A percentile compares a stretch with the other conserved stretches of the same genome.
These are phyloP conservation scores for Linnaemya tessellans DNA, from an alignment of 2,888 invertebrate species.

Conservation along the genomic window DNA sequence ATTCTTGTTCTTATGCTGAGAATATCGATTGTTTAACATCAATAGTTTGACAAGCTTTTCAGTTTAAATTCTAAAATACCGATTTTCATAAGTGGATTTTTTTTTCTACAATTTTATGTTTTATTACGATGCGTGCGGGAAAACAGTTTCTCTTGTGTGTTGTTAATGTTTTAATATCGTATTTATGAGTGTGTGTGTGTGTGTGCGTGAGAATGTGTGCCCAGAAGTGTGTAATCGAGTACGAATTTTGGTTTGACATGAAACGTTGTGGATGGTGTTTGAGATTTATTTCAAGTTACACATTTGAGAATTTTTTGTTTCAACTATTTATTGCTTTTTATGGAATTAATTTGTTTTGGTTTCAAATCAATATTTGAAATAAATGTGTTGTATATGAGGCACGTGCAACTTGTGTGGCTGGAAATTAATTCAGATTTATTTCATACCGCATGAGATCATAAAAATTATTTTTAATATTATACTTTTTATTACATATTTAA, in stretches of 20 bases:
- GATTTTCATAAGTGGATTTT: slow-evolving; percentile 17
- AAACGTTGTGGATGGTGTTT: neutral
- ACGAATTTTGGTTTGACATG: neutral
- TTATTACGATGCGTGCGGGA: neutral
- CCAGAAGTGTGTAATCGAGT: too few relatives aligned
- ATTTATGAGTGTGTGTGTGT: neutral
- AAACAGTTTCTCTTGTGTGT: neutral
- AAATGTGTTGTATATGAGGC: neutral
- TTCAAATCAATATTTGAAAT: neutral
- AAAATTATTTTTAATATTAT: too few relatives aligned
- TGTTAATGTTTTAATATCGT: neutral
- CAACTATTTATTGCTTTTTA: neutral
- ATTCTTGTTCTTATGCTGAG: slow-evolving; percentile 6
- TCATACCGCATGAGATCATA: neutral
- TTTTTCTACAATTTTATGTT: slow-evolving; percentile 23
- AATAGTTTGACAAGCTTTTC: slow-evolving; percentile 12
- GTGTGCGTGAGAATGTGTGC: neutral
- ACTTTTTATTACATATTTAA: too few relatives aligned
- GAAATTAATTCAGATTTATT: neutral
- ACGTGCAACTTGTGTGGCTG: neutral
- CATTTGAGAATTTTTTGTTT: neutral
- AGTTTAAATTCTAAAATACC: slow-evolving; percentile 26
- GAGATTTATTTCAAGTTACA: slow-evolving; percentile 12
- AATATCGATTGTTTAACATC: slow-evolving; percentile 44
- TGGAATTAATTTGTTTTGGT: neutral